Percentiles rank a stretch among this genome's conserved stretches.
phyloP scores from a whole-genome alignment of 2,113 vertebrate genomes.

The Cygnus buccinator region DNA sequence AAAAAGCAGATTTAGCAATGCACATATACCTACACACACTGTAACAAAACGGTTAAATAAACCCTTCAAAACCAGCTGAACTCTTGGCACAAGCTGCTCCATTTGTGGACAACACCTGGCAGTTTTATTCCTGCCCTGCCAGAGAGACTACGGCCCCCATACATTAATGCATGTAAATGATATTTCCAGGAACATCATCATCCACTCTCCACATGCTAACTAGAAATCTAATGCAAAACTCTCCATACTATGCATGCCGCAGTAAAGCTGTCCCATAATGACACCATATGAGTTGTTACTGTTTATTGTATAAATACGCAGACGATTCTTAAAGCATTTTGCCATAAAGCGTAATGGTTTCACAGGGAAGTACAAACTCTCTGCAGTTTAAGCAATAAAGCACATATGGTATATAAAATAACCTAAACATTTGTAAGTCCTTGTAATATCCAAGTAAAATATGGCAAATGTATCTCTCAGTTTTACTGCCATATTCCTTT shows the following conservation, averaged over 20 bases:
- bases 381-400: constrained; percentile 32
- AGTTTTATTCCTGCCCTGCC: not conserved
- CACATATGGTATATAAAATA: constrained; percentile 12
- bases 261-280: not conserved
- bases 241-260: not conserved
- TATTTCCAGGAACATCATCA: not conserved
- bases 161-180: fast-evolving
- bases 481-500: not conserved
- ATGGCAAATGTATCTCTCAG: not conserved
- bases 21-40: not conserved
- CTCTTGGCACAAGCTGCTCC: not conserved
- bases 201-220: fast-evolving
- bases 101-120: not conserved
- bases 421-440: not conserved
- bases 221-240: not conserved
- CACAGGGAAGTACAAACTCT: not conserved
- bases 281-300: not conserved
- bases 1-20: not conserved
- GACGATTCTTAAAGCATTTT: not conserved
- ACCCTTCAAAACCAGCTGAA: not conserved
- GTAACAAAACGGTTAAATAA: not conserved
- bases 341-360: not conserved
- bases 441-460: not conserved
- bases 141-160: not conserved
- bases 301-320: not conserved